Base-by-base conservation (phyloP, 2,113 vertebrate genomes). In the Phoenicopterus ruber region DNA sequence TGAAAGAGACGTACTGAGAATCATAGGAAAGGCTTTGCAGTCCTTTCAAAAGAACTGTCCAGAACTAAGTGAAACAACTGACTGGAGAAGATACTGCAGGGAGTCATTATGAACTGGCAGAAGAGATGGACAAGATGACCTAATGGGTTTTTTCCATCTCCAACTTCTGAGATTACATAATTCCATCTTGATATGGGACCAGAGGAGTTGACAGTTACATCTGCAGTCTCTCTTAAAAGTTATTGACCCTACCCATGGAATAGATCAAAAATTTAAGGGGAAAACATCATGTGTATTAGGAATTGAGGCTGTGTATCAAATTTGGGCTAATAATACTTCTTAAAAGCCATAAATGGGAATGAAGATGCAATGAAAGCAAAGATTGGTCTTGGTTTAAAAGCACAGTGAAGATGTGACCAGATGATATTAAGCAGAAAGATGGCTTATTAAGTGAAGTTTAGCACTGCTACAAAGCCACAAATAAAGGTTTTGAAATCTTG, bases 51-150 rank as follows among this genome's bases (percentile, higher is more conserved):
- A 86, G 62, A 62, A 50, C 63, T 82, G 84, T 46, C 89, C 94
- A 89, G 66, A 85, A 59, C 42, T 15, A 84, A 77, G 72, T 65
- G 82, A 42, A 62, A 20, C 49, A 74, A 10, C n/a, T 54, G 59
- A 14, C 2, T 76, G 62, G 57, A 93, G 92, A 91, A 82, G 46
- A 34, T 52, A 7, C 72, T 90, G 86, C 38, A 82, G 70, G 87
- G 86, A 91, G 59, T 78, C 44, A 28, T 71, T 61, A 34, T 0
- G 42, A 86, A 72, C 92, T 96, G 93, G 96, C 93, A 96, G 76
- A 70, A 76, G 77, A 77, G 77, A 57, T n/a, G 92, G 94, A 77
- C 92, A 82, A 52, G 65, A 89, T 96, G 95, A 96, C 65, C 65
- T 94, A 57, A 92, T 18, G 49, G 70, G 22, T n/a, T 88, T 82